Evolutionary conservation across 2,888 invertebrate species (phyloP), one percentile per base, ranked within the genome.

Genomic region (Chrysolina americana): DNA sequence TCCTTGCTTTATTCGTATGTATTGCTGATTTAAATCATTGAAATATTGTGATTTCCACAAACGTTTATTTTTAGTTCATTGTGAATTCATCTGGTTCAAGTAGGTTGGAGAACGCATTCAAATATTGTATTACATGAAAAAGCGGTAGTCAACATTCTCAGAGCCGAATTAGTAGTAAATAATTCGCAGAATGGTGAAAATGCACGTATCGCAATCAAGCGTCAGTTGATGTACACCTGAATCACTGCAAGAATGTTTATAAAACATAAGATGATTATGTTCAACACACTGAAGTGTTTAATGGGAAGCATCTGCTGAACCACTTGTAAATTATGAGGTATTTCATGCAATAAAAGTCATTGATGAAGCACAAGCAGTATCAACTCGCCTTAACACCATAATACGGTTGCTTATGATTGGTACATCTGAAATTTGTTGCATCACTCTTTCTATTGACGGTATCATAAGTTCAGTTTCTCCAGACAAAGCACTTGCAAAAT

Each of bases 151-250:
- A 59, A 70, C 76, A 74, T 76, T 72, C 76, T 65, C 63, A 72
- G 74, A 76, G 71, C 63, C 50, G 17, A 72, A 72, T 47, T 68
- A 64, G 53, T 72, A 72, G 72, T 72, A 72, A 72, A 72, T 72
- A 72, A 63, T 72, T 72, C 72, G 50, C 4, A 28, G 72, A 72
- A 72, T 13, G 36, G 36, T 23, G 28, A 44, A 48, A 68, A 71
- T 71, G 75, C 75, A 59, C 66, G 64, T 62, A 36, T 21, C 50
- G 36, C 68, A 50, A 48, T 64, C 56, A 50, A 21, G 19, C 53
- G 53, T 53, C 21, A 19, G 17, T 73, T 65, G 56, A 19, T 28
- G 13, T 13, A 50, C 53, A 53, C 50, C 50, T 66, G 66, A 50
- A 66, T 36, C 17, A 21, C 11, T 48, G 11, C 36, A 50, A 28